phyloP scores from a whole-genome alignment of 2,113 vertebrate species.

The Halichoeres trimaculatus region DNA sequence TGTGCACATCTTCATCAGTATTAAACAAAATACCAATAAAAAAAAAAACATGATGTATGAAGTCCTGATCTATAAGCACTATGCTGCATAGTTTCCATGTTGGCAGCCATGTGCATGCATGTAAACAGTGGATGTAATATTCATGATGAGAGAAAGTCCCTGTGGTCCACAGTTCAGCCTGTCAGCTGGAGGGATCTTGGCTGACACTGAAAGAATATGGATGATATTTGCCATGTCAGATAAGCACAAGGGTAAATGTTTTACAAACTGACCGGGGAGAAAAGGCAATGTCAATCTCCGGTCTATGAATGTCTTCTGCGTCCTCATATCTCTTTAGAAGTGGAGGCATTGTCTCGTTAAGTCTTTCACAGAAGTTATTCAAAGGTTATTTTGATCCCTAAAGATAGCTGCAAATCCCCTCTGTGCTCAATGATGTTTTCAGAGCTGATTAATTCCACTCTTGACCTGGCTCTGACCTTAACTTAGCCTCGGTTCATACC shows the following conservation, averaged over 20 bases:
- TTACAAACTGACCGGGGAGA: constrained; percentile 72
- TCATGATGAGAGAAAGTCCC: constrained; percentile 68
- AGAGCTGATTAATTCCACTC: constrained; percentile 22
- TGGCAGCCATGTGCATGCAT: constrained; percentile 37
- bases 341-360: neutral
- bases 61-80: neutral
- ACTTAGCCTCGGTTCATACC: neutral
- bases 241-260: constrained; percentile 73
- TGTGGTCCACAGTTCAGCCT: constrained; percentile 58
- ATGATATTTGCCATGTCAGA: constrained; percentile 73
- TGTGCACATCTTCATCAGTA: too few species aligned
- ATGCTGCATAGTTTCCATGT: constrained; percentile 16
- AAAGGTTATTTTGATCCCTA: constrained; percentile 1
- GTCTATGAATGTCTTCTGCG: constrained; percentile 28
- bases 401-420: neutral
- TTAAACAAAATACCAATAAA: too few species aligned
- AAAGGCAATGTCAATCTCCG: constrained; percentile 49
- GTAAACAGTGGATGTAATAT: constrained; percentile 74
- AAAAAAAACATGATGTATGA: neutral
- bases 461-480: constrained; percentile 5
- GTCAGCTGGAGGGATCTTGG: constrained; percentile 72
- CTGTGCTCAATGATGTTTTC: constrained; percentile 7
- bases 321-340: neutral
- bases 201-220: constrained; percentile 73
- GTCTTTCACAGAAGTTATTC: neutral